Base-by-base conservation (phyloP, 1,140 invertebrate species). In the Sitodiplosis mosellana region DNA sequence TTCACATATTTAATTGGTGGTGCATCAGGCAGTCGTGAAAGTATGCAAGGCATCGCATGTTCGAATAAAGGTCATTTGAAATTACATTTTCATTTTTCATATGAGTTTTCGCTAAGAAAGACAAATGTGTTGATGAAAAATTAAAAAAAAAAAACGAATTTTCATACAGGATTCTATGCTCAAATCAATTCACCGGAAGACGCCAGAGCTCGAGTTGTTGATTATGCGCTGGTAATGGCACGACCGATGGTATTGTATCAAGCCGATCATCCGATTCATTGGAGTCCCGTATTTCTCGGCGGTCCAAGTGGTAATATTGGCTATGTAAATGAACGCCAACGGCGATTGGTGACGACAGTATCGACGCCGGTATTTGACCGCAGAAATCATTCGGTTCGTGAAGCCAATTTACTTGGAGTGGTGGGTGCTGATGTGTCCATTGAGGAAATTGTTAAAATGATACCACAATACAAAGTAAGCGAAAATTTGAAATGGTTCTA, bases 1-100 rank as follows among this genome's bases (percentile, higher is more conserved):
- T 99, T 99, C 61, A 94, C 93, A 0, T 99, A 95, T 70, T 70
- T 96, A 4, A 83, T 98, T 36, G 95, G 93, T 0, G 80, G 85
- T 45, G 93, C 98, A 63, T 81, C 87, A 0, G 78, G 81, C 7
- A 84, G 90, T 56, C 81, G 78, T 44, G 70, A 76, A 38, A 83
- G 93, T 59, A 80, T 97, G 55, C 77, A 83, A 51, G 87, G 82
- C 68, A 95, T 98, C 77, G 93, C 94, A 10, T 98, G 94, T 69
- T 77, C 74, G 17, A 97, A 99, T 69, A 94, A 94, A 81, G 95
- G 91, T 87, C 67, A 53, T 20, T 48, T 34, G 19, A 40, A 12
- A 42, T 22, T 27, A 45, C 1, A 21, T 18, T 27, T 20, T 14
- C 46, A 48, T 19, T 4, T 22, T 20, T 27, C 14, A n/a, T n/a